Percentiles rank a stretch among this genome's conserved stretches.
phyloP scores from a whole-genome alignment of 1,140 invertebrate species.

The Aphidius gifuensis region DNA sequence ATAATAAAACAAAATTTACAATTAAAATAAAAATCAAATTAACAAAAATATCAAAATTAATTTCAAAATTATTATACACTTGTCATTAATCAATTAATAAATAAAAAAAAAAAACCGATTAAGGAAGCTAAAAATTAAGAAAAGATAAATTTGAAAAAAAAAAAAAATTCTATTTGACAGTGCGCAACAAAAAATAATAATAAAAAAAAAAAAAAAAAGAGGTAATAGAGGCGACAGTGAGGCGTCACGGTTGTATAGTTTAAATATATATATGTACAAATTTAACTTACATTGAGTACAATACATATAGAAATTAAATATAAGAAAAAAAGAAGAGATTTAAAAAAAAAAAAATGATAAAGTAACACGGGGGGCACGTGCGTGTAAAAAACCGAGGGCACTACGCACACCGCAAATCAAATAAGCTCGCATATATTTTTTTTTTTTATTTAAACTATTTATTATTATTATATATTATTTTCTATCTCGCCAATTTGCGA shows the following conservation, averaged over 20 bases:
- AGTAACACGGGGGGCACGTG: slow-evolving; percentile 19
- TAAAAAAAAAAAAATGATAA: neutral
- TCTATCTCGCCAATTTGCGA: neutral
- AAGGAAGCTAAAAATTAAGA: no score
- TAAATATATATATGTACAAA: neutral
- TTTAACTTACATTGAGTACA: neutral
- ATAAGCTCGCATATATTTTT: slow-evolving; percentile 14
- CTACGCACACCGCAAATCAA: slow-evolving; percentile 26
- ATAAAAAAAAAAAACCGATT: no score
- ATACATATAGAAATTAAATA: neutral
- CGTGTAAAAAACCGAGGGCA: slow-evolving; percentile 24
- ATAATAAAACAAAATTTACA: neutral
- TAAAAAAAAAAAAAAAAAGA: no score
- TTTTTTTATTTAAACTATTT: neutral
- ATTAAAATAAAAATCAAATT: no score
- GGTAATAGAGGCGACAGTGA: slow-evolving; percentile 10
- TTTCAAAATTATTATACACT: no score
- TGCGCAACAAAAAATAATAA: slow-evolving; percentile 17
- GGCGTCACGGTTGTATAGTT: slow-evolving; percentile 22
- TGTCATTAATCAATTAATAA: no score
- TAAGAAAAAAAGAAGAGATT: neutral
- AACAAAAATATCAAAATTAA: no score
- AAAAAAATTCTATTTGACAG: no score
- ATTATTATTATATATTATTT: no score
- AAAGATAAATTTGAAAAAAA: no score